phyloP scores from a whole-genome alignment of 2,888 invertebrate genomes.

The Odontomyia ornata region DNA sequence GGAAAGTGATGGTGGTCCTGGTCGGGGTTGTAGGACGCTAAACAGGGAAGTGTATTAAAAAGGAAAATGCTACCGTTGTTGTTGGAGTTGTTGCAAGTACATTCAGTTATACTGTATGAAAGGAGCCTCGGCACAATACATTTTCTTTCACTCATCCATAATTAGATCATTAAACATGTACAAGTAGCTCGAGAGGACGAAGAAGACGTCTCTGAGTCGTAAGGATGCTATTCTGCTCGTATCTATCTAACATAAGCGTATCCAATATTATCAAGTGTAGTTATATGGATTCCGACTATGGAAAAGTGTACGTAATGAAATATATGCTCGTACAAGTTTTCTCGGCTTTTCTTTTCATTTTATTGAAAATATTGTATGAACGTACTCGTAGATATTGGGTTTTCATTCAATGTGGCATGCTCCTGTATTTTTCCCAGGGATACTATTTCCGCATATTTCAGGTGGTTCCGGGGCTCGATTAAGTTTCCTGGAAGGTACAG shows the following conservation, averaged over 20 bases:
- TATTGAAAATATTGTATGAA: constrained; percentile 29
- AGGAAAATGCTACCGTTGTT: too few species aligned
- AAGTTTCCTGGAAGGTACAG: too few species aligned
- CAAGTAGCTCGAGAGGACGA: constrained; percentile 3
- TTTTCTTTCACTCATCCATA: constrained; percentile 21
- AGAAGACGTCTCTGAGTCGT: constrained; percentile 6
- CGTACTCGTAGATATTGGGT: constrained; percentile 38
- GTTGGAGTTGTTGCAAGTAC: neutral
- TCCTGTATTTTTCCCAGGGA: neutral
- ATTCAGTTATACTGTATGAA: neutral
- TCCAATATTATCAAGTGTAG: neutral
- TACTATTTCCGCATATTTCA: neutral
- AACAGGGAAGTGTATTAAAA: neutral
- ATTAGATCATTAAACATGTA: constrained; percentile 43
- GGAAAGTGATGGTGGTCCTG: neutral
- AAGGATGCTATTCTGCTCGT: constrained; percentile 19
- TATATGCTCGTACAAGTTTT: constrained; percentile 10
- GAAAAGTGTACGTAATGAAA: constrained; percentile 26
- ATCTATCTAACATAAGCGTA: neutral
- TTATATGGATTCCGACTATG: constrained; percentile 3
- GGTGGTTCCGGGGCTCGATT: too few species aligned
- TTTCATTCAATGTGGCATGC: constrained; percentile 8
- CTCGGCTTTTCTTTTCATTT: constrained; percentile 27
- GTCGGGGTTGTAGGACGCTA: neutral
- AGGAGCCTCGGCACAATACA: neutral